These are phyloP conservation scores for Triplophysa rosa DNA, from an alignment of 2,113 vertebrate genomes.

Conservation along the genomic window DNA sequence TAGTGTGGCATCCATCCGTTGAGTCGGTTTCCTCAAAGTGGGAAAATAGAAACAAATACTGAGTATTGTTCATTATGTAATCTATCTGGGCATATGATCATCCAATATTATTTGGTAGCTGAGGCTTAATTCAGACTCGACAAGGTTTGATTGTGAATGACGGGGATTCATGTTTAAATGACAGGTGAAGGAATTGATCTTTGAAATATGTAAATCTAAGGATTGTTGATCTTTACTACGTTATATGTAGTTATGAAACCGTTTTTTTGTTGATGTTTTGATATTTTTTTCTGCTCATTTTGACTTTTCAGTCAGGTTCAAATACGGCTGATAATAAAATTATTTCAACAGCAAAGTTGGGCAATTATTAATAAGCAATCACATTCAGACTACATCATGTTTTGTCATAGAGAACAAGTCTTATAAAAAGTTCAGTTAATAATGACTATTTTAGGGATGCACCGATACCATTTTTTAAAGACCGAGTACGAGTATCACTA, in stretches of 20 bases:
- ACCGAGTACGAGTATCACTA: too few species aligned
- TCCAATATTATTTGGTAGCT: constrained; percentile 13
- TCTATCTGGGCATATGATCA: not conserved
- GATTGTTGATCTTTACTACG: constrained; percentile 71
- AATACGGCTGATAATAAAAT: constrained; percentile 30
- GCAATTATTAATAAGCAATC: not conserved
- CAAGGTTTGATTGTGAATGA: not conserved
- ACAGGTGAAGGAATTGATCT: not conserved
- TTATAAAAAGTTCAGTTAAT: too few species aligned
- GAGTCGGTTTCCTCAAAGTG: not conserved
- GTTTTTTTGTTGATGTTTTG: constrained; percentile 29
- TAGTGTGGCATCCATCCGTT: not conserved
- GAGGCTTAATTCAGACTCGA: not conserved
- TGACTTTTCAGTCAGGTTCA: constrained; percentile 25
- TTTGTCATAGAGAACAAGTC: too few species aligned
- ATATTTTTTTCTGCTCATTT: constrained; percentile 45
- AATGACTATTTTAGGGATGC: too few species aligned
- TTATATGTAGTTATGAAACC: constrained; percentile 73
- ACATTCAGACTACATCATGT: not conserved
- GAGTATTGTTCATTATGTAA: constrained; percentile 63
- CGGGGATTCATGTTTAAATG: not conserved
- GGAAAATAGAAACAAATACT: constrained; percentile 67
- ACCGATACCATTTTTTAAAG: too few species aligned
- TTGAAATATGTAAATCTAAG: constrained; percentile 70
- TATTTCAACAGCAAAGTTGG: not conserved